Conservation (phyloP, 2,113 vertebrate species). For the Nanger granti region DNA sequence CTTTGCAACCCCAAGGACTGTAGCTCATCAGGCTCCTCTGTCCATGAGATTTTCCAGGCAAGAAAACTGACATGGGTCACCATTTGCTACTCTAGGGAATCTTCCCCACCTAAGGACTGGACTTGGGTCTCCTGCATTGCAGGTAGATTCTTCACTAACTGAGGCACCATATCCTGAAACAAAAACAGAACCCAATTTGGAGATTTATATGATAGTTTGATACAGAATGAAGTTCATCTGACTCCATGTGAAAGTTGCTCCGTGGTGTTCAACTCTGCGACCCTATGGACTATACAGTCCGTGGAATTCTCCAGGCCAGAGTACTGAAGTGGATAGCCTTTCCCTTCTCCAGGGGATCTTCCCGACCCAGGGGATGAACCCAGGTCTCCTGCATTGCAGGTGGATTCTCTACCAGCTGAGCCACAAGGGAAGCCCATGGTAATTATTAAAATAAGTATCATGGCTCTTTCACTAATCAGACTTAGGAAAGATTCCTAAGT, state of each 20-base stretch:
- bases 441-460: slow-evolving; percentile 27
- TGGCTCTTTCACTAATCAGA: not conserved
- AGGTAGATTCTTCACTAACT: not conserved
- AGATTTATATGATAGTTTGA: not conserved
- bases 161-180: slow-evolving; percentile 5
- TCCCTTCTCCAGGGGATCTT: not conserved
- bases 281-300: not conserved
- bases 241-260: fast-evolving
- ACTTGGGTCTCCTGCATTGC: not conserved
- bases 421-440: not conserved
- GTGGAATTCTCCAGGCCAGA: not conserved
- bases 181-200: slow-evolving; percentile 16
- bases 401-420: not conserved
- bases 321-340: not conserved
- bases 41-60: not conserved
- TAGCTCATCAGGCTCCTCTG: not conserved
- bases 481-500: not conserved
- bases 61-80: not conserved
- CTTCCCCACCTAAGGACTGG: not conserved
- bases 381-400: not conserved
- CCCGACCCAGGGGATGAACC: not conserved
- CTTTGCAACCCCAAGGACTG: not conserved
- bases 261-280: not conserved
- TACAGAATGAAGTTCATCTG: not conserved
- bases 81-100: not conserved